Base-by-base conservation (phyloP, 2,888 invertebrate species). In the Clitarchus hookeri region DNA sequence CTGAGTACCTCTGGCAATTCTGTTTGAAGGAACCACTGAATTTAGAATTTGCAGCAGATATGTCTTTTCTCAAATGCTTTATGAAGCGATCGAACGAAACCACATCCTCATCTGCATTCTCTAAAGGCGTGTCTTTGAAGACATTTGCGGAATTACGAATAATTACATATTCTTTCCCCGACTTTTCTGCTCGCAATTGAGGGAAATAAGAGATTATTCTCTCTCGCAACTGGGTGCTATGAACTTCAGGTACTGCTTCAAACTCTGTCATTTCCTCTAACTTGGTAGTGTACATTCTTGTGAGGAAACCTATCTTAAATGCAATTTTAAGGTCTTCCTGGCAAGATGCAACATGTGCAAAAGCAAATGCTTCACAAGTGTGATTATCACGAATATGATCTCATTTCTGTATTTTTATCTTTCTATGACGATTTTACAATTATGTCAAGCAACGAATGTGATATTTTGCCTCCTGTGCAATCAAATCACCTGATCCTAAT, bases 361-460 rank as follows among this genome's bases (percentile, higher is more conserved):
- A 79, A 79, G 78, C 0, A n/a, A 79, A 79, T 79, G 79, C 79
- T 79, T 79, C 79, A n/a, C 79, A 23, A 79, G 79, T 79, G 79
- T n/a, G 79, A 0, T n/a, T 27, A 79, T 79, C n/a, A 79, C 4
- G 79, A 27, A 12, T 9, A 19, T 25, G 79, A 13, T 11, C 25
- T 19, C n/a, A 79, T 79, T 25, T 26, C 27, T 79, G 23, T 27
- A 79, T 25, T 12, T 79, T 79, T n/a, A 79, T 0, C 79, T 79
- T n/a, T 12, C n/a, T 79, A 79, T 79, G 25, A 27, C 79, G 79
- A 79, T 79, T 79, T 4, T 79, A 79, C 13, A n/a, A 27, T 27
- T 79, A 12, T 79, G 79, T 79, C 25, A 79, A n/a, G 13, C 79
- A 79, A 26, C 23, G 79, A 25, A 12, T 79, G 79, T n/a, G 79